Conservation (phyloP, 2,797 vertebrate species). For the Discoglossus pictus region DNA sequence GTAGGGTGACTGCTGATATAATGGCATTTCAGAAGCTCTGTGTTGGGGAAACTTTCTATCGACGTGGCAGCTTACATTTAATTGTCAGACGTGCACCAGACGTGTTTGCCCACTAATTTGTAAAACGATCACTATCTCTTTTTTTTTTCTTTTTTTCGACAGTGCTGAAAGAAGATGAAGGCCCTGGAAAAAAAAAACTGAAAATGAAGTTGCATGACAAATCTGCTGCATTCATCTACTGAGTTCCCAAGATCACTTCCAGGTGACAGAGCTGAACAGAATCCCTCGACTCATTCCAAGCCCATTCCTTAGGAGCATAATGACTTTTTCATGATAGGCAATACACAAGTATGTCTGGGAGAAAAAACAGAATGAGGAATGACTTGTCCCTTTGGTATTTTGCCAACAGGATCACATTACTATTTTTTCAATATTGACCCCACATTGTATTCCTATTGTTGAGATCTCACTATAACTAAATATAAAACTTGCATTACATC, state of each 20-base stretch:
- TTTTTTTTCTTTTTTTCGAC: constrained; percentile 7
- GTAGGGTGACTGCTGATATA: constrained; percentile 30
- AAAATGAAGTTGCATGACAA: constrained; percentile 24
- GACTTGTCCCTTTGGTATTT: constrained; percentile 20
- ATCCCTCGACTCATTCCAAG: constrained; percentile 34
- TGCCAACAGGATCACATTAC: constrained; percentile 3
- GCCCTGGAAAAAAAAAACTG: constrained; percentile 17
- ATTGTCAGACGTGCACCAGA: too few relatives aligned
- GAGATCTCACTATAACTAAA: constrained; percentile 9
- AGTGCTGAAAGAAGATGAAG: constrained; percentile 21
- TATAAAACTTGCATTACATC: too few relatives aligned
- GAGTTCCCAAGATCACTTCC: constrained; percentile 43
- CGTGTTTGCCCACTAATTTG: background rate
- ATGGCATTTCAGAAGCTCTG: constrained; percentile 8
- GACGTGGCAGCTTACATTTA: too few relatives aligned
- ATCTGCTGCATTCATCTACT: constrained; percentile 36
- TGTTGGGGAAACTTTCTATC: background rate
- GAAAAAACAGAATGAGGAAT: constrained; percentile 34
- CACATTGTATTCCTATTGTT: background rate
- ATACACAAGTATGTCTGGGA: constrained; percentile 32
- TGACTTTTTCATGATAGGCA: constrained; percentile 48
- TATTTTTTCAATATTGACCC: constrained; percentile 8
- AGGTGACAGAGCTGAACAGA: constrained; percentile 43
- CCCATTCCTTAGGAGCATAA: constrained; percentile 39
- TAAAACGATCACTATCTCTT: background rate